Evolutionary conservation across 2,113 vertebrate genomes (phyloP).

Genomic region (Heptranchias perlo): DNA sequence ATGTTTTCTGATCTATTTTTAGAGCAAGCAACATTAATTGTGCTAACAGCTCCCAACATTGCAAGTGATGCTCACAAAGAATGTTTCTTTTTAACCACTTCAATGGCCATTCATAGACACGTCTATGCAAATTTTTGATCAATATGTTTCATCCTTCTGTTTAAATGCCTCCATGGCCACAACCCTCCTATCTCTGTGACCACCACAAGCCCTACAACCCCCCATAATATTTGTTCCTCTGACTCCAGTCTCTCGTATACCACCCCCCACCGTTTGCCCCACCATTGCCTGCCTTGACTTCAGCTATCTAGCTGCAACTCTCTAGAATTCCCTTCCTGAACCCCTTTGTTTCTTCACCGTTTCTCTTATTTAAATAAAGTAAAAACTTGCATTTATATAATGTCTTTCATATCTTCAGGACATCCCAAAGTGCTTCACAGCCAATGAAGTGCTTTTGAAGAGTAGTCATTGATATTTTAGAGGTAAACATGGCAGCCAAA

Average conservation of each 20-base stretch:
- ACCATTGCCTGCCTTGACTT: not conserved
- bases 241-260: not conserved
- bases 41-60: not conserved
- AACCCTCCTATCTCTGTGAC: not conserved
- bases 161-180: not conserved
- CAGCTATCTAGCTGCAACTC: not conserved
- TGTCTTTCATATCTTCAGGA: no score
- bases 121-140: not conserved
- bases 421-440: no score
- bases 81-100: not conserved
- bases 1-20: not conserved
- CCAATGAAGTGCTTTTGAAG: no score
- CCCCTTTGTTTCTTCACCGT: not conserved
- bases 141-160: not conserved
- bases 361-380: no score
- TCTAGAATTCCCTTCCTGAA: not conserved
- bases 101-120: not conserved
- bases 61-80: not conserved
- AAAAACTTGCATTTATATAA: no score
- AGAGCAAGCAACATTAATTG: not conserved
- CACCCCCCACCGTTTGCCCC: not conserved
- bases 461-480: no score
- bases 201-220: not conserved
- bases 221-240: not conserved
- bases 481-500: no score